Base-by-base conservation (phyloP, 2,888 invertebrate genomes). In the Megastigmus dorsalis region DNA sequence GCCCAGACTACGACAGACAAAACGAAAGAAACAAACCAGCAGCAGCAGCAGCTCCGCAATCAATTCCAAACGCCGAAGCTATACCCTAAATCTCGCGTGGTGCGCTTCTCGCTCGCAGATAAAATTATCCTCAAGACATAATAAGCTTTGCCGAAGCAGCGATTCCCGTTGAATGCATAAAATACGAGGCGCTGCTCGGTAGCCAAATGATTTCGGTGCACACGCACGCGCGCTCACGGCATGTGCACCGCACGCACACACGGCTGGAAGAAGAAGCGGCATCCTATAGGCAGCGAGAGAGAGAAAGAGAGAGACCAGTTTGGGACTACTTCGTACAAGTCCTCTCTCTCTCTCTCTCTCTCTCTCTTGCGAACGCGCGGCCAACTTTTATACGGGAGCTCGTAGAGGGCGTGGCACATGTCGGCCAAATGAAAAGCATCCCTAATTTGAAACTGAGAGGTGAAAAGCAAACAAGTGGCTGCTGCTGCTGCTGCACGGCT, bases 391-490 rank as follows among this genome's bases (percentile, higher is more conserved):
- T 83, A 82, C 85, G 83, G 86, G 83, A 87, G 87, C 87, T 79
- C 78, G 76, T 76, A 78, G 80, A 82, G 84, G 87, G 87, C 86
- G 87, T 86, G 82, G 85, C 86, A 78, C 81, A 82, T 83, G 87
- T 87, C 87, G 85, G 83, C 78, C 83, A 82, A 84, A 86, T 86
- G 85, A 86, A 86, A 86, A 86, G 86, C 86, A 86, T 86, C 85
- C 84, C 86, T 86, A 86, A 87, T 87, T 87, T 85, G 84, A 86
- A 86, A 85, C 83, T 82, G 84, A 85, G 85, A 85, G 80, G 82
- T 83, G 81, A 82, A 84, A 84, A 83, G 84, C 82, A 84, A 85
- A 85, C 84, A 85, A 85, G 83, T 83, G 81, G 81, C 82, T 80
- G n/a, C n/a, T n/a, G n/a, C n/a, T n/a, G n/a, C n/a, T n/a, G n/a